A percentile compares a stretch with the other conserved stretches of the same genome.
Evolutionary conservation across 2,888 invertebrate species (phyloP).

Genomic region (Ethmia dodecea): DNA sequence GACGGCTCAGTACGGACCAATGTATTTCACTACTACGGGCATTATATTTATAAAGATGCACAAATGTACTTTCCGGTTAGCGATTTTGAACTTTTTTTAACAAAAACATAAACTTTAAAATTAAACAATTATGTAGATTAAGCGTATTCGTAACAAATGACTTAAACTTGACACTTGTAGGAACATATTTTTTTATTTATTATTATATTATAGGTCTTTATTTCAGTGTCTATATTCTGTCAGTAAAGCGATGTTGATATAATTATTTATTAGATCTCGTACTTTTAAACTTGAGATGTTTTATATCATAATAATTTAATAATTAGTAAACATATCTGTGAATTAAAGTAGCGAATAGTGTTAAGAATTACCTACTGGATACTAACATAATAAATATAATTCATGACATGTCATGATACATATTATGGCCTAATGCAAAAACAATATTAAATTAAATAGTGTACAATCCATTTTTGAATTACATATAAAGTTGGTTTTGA

Average conservation of each 20-base stretch:
- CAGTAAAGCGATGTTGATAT: background rate
- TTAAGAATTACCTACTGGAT: too few species aligned
- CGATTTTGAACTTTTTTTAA: constrained; percentile 4
- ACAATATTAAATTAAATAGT: too few species aligned
- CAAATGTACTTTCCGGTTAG: constrained; percentile 17
- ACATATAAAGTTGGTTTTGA: too few species aligned
- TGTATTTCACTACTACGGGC: constrained; percentile 25
- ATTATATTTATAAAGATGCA: constrained; percentile 24
- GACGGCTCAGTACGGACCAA: constrained; percentile 26
- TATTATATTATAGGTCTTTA: too few species aligned
- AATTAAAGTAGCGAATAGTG: constrained; percentile 17
- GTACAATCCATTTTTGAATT: too few species aligned
- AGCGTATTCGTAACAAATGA: background rate
- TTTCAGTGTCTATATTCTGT: too few species aligned
- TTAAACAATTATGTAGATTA: background rate
- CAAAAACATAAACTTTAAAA: background rate
- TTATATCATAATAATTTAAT: constrained; percentile 36
- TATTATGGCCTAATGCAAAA: too few species aligned
- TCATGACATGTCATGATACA: too few species aligned
- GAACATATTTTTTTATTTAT: constrained; percentile 8
- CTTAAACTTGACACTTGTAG: background rate
- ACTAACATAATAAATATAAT: too few species aligned
- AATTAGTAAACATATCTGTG: constrained; percentile 32
- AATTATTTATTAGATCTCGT: constrained; percentile 13
- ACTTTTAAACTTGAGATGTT: constrained; percentile 7